These are phyloP conservation scores for Coccyzus lansbergi DNA, from an alignment of 2,797 vertebrate genomes.

Conservation along the genomic window DNA sequence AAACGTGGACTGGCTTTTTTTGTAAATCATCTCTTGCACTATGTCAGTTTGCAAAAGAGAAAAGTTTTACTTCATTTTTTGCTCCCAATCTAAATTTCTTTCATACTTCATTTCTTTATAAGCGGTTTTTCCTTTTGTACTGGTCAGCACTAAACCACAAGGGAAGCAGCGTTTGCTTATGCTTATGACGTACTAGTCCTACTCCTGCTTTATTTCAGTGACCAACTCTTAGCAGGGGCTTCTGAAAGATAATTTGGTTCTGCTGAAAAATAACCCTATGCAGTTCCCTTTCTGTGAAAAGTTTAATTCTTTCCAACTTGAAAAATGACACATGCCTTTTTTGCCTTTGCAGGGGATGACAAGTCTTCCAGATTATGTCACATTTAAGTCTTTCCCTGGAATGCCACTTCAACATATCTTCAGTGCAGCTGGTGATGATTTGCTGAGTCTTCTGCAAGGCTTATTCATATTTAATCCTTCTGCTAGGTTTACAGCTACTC, in stretches of 20 bases:
- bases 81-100: background rate
- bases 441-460: slow-evolving; percentile 89
- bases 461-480: slow-evolving; percentile 93
- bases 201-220: background rate
- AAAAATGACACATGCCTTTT: background rate
- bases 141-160: background rate
- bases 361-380: slow-evolving; percentile 93
- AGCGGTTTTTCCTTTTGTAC: background rate
- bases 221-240: background rate
- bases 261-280: background rate
- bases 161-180: background rate
- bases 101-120: background rate
- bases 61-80: background rate
- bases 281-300: background rate
- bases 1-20: background rate
- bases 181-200: background rate
- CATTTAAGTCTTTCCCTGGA: slow-evolving; percentile 94
- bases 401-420: slow-evolving; percentile 95
- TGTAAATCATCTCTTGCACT: background rate
- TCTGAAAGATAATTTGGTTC: background rate
- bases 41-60: background rate
- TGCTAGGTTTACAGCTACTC: slow-evolving; percentile 82
- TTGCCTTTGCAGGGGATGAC: slow-evolving; percentile 85
- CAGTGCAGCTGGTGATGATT: slow-evolving; percentile 93
- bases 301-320: background rate